phyloP scores from a whole-genome alignment of 2,797 vertebrate species.

The Poeciliopsis gracilis region DNA sequence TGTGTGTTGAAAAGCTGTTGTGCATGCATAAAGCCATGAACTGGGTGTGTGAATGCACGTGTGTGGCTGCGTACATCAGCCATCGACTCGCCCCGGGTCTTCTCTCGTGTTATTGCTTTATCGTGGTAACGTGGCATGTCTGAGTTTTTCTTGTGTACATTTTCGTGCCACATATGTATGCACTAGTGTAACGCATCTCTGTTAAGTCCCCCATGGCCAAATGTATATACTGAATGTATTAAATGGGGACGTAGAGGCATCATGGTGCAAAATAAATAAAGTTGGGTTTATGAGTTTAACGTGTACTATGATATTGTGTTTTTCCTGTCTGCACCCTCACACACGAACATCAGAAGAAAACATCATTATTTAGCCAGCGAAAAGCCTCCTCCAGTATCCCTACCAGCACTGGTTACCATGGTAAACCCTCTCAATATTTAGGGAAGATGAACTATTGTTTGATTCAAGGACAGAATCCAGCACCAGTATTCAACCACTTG shows the following conservation, averaged over 20 bases:
- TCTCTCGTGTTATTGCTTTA: constrained; percentile 58
- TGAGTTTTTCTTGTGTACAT: constrained; percentile 74
- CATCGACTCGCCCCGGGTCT: constrained; percentile 67
- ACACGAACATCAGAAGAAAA: not conserved
- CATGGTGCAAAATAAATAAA: constrained; percentile 82
- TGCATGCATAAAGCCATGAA: constrained; percentile 47
- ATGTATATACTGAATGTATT: constrained; percentile 88
- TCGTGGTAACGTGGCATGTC: constrained; percentile 67
- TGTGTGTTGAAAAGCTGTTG: constrained; percentile 34
- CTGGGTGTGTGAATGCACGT: constrained; percentile 27
- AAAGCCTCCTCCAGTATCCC: constrained; percentile 17
- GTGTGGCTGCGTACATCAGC: constrained; percentile 57
- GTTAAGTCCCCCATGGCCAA: constrained; percentile 82
- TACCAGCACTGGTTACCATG: constrained; percentile 66
- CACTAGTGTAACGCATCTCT: constrained; percentile 82
- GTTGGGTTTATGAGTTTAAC: constrained; percentile 81
- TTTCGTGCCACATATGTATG: constrained; percentile 77
- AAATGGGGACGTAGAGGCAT: constrained; percentile 79
- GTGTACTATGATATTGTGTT: constrained; percentile 34
- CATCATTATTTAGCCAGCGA: constrained; percentile 3
- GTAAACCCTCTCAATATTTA: constrained; percentile 56
- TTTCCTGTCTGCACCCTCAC: not conserved
- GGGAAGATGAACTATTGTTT: constrained; percentile 53
- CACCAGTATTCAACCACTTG: constrained; percentile 42
- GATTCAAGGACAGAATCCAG: constrained; percentile 54